Evolutionary conservation across 2,797 vertebrate genomes (phyloP), one percentile per base, ranked within the genome.

Genomic region (Limnodromus scolopaceus): DNA sequence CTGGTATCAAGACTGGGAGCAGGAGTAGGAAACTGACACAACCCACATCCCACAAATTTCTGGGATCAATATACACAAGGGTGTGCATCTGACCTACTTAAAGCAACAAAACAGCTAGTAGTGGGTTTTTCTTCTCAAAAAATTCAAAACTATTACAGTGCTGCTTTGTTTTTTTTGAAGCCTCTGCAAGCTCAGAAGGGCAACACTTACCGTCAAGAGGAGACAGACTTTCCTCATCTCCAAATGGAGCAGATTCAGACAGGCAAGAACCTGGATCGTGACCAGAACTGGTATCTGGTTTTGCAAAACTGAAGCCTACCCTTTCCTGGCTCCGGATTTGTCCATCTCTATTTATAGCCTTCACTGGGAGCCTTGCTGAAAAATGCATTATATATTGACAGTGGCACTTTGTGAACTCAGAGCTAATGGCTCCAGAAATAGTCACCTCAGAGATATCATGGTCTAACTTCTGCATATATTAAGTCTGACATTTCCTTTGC

Each of bases 371-470:
- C 63, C 64, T 91, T 89, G 86, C 78, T 96, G 81, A 92, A 95
- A 95, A 92, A 95, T 92, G n/a, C 69, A 36, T 78, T 93, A 27
- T 87, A 57, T 94, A 81, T 95, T 87, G 84, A 87, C 65, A 84
- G 75, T 85, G 69, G 64, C 49, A 89, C 90, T 83, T 92, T 22
- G 60, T 93, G 83, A 95, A 75, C 80, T 72, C 13, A 0, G 74
- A 84, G 75, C 74, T 95, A 92, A 87, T 92, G 81, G 93, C 71
- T 94, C 48, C 88, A 92, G 86, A 91, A 93, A 89, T 89, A 95
- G 91, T 93, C 60, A 92, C 57, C 84, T 94, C 20, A 1, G 55
- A 95, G 94, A 85, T 84, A 96, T 34, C 70, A 15, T 36, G 46
- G 86, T 71, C 63, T 83, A 68, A 83, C 24, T 93, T 87, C 17